These are phyloP conservation scores for Dasypogon diadema DNA, from an alignment of 2,888 invertebrate genomes.

Conservation along the genomic window DNA sequence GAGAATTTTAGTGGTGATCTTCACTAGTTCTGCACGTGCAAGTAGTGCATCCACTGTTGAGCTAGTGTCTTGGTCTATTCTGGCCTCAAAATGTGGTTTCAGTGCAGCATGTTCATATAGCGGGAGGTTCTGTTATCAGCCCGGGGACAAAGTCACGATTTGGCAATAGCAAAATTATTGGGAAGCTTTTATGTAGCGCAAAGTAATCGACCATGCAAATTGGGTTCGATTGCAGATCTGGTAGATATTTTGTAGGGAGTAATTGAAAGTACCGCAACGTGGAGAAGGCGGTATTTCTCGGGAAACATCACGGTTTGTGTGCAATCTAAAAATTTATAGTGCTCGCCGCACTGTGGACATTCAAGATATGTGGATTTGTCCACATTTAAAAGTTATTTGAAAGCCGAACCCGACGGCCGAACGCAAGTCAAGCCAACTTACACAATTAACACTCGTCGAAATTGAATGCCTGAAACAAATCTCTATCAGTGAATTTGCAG, in stretches of 20 bases:
- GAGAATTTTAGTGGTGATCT: background rate
- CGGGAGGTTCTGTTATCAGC: conserved; percentile 40
- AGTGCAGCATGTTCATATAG: background rate
- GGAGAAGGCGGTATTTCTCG: background rate
- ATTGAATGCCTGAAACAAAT: conserved; percentile 12
- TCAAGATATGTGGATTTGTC: too few species aligned
- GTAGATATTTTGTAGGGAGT: conserved; percentile 26
- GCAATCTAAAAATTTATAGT: too few species aligned
- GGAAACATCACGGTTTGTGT: too few species aligned
- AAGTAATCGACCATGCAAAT: conserved; percentile 54
- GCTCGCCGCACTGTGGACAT: too few species aligned
- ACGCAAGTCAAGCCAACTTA: too few species aligned
- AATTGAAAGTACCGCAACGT: background rate
- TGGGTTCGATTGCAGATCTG: conserved; percentile 35
- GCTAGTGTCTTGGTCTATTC: background rate
- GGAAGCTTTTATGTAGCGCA: conserved; percentile 17
- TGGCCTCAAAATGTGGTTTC: background rate
- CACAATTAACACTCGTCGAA: conserved; percentile 26
- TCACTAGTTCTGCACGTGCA: conserved; percentile 32
- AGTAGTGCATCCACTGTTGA: conserved; percentile 22
- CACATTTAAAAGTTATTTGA: too few species aligned
- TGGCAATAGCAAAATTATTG: conserved; percentile 62
- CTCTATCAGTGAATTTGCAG: conserved; percentile 11
- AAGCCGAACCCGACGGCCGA: too few species aligned
- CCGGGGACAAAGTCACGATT: conserved; percentile 68